Base-by-base conservation (phyloP, 2,797 vertebrate genomes). In the Linurgus olivaceus region DNA sequence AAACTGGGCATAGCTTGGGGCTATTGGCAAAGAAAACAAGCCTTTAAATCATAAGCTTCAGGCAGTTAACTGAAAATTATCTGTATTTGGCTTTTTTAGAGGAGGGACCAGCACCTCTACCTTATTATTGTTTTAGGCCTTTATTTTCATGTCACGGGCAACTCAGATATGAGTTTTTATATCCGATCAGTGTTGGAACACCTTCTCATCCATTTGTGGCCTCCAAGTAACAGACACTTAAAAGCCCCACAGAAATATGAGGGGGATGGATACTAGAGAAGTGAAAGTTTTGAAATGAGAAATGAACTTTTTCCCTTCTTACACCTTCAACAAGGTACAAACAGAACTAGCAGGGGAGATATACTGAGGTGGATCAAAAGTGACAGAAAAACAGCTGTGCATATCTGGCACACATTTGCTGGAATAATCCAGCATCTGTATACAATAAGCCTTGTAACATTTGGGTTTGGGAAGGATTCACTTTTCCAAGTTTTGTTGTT, bases 351-450 rank as follows among this genome's bases (percentile, higher is more conserved):
- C 47, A 87, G 67, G 68, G 71, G 35, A 93, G 47, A 80, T 78
- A 75, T 25, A 80, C 81, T 86, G 81, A 89, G 68, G 84, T 83
- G 84, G 84, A 96, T 93, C 89, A 96, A 85, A 97, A 96, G 88
- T 95, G 96, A 96, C 89, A 96, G 88, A 97, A 92, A 96, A 78
- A 87, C 84, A 96, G 84, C 84, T 95, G 86, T 95, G 91, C 38
- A 13, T 96, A 77, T 47, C 78, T 92, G 86, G 88, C 94, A 95
- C 66, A 76, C n/a, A 54, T 88, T 95, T 68, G 38, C 75, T 89
- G 50, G 77, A 91, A 94, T 58, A 71, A 75, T 58, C 2, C 62
- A 90, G 65, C 95, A 96, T 84, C 85, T 95, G 88, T 71, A 95
- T 61, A 92, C 7, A 83, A 74, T 63, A 95, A 83, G 17, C 57